Conservation (phyloP, 2,113 vertebrate species). For the Furnarius figulus region DNA sequence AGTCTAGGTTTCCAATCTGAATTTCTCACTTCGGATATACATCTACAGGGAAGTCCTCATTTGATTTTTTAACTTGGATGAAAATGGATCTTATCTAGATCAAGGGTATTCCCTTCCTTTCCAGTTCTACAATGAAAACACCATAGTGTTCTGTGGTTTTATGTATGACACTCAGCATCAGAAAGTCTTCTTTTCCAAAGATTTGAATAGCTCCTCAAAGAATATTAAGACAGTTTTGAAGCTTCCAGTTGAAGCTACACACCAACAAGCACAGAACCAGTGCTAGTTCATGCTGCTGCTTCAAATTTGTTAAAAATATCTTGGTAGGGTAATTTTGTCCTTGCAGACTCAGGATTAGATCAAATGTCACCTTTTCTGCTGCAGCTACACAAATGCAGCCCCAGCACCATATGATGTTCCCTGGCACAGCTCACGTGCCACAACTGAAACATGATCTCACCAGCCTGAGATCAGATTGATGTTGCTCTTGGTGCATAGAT, state of each 20-base stretch:
- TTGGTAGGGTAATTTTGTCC: slow-evolving; percentile 44
- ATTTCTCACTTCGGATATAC: neutral
- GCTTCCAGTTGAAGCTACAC: neutral
- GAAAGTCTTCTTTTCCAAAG: neutral
- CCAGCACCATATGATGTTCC: slow-evolving; percentile 6
- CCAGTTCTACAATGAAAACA: neutral
- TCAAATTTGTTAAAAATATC: slow-evolving; percentile 42
- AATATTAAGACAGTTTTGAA: neutral
- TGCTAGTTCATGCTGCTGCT: neutral
- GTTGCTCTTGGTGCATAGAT: neutral
- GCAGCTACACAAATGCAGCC: slow-evolving; percentile 18
- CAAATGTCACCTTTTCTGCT: slow-evolving; percentile 31
- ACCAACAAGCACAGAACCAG: neutral
- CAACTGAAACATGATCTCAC: neutral
- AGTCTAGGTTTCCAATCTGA: neutral
- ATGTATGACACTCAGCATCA: neutral
- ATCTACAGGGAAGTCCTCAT: neutral
- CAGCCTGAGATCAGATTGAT: neutral
- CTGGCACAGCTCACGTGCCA: neutral
- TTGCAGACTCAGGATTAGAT: slow-evolving; percentile 25
- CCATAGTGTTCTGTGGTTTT: neutral
- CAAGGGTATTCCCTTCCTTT: neutral
- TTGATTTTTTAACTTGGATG: neutral
- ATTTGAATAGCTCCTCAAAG: neutral
- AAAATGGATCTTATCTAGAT: neutral